phyloP scores from a whole-genome alignment of 1,140 invertebrate species.

The Drosophila sp. region DNA sequence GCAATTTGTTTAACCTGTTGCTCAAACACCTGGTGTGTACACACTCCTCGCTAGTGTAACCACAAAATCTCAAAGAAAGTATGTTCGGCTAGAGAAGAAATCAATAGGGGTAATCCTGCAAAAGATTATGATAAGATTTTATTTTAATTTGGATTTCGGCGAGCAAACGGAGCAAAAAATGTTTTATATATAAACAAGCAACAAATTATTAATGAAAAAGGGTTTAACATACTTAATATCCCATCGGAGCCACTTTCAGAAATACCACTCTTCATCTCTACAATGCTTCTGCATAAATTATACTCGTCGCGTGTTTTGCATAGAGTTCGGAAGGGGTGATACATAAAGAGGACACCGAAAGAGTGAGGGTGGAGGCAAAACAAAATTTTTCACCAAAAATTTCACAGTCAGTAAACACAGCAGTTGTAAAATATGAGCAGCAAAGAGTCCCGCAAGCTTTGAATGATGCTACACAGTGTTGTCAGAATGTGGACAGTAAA shows the following conservation, averaged over 20 bases:
- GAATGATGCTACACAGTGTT: slow-evolving; percentile 2
- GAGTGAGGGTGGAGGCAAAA: neutral
- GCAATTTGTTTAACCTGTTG: slow-evolving; percentile 31
- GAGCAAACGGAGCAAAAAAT: no score
- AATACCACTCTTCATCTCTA: no score
- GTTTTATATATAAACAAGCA: no score
- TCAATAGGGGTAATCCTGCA: slow-evolving; percentile 11
- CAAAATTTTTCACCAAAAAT: slow-evolving; percentile 64
- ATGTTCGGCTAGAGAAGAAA: slow-evolving; percentile 27
- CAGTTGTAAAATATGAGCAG: neutral
- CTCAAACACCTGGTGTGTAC: slow-evolving; percentile 22
- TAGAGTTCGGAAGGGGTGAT: neutral
- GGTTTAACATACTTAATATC: no score
- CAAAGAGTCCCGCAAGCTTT: slow-evolving; percentile 28
- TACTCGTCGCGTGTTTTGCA: slow-evolving; percentile 4
- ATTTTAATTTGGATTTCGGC: no score
- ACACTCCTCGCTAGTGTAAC: slow-evolving; percentile 28
- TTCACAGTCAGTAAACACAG: slow-evolving; percentile 72
- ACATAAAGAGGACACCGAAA: neutral
- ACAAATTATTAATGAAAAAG: no score
- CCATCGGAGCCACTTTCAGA: no score
- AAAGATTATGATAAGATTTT: no score
- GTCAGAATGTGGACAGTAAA: no score
- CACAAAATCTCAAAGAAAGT: slow-evolving; percentile 44
- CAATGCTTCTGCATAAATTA: slow-evolving; percentile 42